A percentile compares a stretch with the other conserved stretches of the same genome.
These are phyloP conservation scores for Drosophila ironensis DNA, from an alignment of 1,140 invertebrate species.

Conservation along the genomic window DNA sequence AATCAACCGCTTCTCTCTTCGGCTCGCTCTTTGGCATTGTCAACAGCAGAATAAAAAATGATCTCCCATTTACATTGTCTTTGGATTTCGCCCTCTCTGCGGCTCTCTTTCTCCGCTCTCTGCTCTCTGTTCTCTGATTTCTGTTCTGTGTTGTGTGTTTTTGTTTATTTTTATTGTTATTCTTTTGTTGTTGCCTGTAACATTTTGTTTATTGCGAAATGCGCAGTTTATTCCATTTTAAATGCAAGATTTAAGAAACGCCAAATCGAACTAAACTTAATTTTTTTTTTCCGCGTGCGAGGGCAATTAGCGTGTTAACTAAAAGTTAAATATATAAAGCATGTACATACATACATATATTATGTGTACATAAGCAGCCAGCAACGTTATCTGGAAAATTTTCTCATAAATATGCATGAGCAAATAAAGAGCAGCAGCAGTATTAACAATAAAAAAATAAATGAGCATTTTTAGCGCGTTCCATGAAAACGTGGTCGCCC, in stretches of 20 bases:
- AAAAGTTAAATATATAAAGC: slow-evolving; percentile 24
- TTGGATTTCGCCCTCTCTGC: no score
- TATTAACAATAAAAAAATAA: slow-evolving; percentile 7
- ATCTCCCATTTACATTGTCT: slow-evolving; percentile 50
- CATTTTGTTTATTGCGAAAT: slow-evolving; percentile 24
- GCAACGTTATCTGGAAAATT: slow-evolving; percentile 33
- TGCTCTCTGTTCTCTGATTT: background rate
- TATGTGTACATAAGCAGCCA: slow-evolving; percentile 1
- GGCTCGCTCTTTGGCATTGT: slow-evolving; percentile 13
- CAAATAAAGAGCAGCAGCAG: slow-evolving; percentile 11
- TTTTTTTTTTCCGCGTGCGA: no score
- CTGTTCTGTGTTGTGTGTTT: background rate
- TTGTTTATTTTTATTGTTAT: slow-evolving; percentile 11
- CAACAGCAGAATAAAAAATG: slow-evolving; percentile 57
- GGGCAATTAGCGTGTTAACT: slow-evolving; percentile 39
- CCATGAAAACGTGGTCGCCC: slow-evolving; percentile 7
- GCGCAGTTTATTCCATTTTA: slow-evolving; percentile 38
- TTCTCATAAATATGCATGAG: slow-evolving; percentile 45
- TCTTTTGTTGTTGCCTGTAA: slow-evolving; percentile 28
- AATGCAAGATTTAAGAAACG: no score
- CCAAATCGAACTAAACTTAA: no score
- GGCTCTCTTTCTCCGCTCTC: slow-evolving; percentile 22
- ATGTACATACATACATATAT: background rate
- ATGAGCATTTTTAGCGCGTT: background rate
- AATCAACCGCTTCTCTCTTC: slow-evolving; percentile 1